These are phyloP conservation scores for Salpingus planirostris DNA, from an alignment of 2,888 invertebrate genomes.

Conservation along the genomic window DNA sequence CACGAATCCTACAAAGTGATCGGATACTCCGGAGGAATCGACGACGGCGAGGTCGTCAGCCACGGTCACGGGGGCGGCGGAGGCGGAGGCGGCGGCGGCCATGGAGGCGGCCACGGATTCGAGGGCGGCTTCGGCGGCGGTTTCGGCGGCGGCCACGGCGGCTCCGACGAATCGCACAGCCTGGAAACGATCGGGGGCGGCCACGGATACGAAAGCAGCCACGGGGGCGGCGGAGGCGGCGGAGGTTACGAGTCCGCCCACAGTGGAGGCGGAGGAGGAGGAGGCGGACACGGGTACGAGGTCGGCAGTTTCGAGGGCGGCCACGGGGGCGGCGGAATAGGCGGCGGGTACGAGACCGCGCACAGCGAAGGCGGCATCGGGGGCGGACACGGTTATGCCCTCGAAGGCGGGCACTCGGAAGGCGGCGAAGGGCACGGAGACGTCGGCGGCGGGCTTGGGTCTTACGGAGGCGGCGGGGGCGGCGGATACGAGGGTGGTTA, in stretches of 20 bases:
- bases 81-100: constrained; percentile 22
- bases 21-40: constrained; percentile 59
- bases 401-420: constrained; percentile 7
- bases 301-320: constrained; percentile 28
- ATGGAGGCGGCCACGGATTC: constrained; percentile 18
- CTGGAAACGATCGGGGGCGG: constrained; percentile 17
- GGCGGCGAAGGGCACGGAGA: constrained; percentile 14
- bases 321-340: constrained; percentile 41
- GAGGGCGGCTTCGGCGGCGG: constrained; percentile 29
- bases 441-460: constrained; percentile 18
- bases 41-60: constrained; percentile 38
- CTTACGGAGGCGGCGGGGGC: constrained; percentile 41
- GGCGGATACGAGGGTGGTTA: constrained; percentile 37
- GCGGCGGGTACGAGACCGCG: constrained; percentile 9
- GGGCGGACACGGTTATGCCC: constrained; percentile 10
- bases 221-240: constrained; percentile 8
- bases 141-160: constrained; percentile 21
- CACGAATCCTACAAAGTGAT: constrained; percentile 60
- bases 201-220: constrained; percentile 10
- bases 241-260: constrained; percentile 10
- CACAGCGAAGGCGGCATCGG: constrained; percentile 9
- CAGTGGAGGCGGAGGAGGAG: constrained; percentile 10
- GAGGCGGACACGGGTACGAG: constrained; percentile 13
- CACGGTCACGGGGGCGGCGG: constrained; percentile 31
- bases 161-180: constrained; percentile 13